phyloP scores from a whole-genome alignment of 2,113 vertebrate species.

The Neolamprologus cancellatus region DNA sequence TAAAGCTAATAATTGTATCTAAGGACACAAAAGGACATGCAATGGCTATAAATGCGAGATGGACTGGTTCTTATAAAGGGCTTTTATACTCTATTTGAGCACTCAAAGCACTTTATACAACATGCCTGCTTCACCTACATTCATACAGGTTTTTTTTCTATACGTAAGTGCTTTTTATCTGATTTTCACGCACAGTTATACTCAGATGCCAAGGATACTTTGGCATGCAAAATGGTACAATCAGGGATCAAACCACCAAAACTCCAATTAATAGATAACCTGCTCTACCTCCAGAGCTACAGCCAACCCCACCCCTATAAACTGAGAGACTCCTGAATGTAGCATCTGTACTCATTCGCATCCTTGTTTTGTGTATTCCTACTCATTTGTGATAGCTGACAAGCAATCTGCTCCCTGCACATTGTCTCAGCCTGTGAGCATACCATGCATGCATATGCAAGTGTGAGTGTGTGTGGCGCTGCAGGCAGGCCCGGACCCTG shows the following conservation, averaged over 20 bases:
- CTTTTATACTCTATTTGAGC: background rate
- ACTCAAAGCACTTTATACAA: background rate
- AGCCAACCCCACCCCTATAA: background rate
- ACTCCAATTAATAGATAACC: background rate
- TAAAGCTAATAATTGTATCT: background rate
- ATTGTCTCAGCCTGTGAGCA: background rate
- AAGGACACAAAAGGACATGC: background rate
- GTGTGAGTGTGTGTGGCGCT: background rate
- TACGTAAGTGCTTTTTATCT: background rate
- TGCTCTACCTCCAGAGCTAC: background rate
- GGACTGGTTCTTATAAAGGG: accelerated
- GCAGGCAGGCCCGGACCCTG: background rate
- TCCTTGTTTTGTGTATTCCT: background rate
- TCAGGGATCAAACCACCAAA: background rate
- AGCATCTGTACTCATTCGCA: background rate
- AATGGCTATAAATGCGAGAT: background rate
- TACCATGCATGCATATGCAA: background rate
- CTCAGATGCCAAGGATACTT: background rate
- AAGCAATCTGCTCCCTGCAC: background rate
- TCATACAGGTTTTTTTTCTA: background rate
- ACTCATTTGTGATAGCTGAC: background rate
- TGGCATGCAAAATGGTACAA: background rate
- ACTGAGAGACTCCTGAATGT: background rate
- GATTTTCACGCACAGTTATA: background rate
- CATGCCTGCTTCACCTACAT: background rate